Conservation (phyloP, 1,140 invertebrate species). For the Penaeus chinensis region DNA sequence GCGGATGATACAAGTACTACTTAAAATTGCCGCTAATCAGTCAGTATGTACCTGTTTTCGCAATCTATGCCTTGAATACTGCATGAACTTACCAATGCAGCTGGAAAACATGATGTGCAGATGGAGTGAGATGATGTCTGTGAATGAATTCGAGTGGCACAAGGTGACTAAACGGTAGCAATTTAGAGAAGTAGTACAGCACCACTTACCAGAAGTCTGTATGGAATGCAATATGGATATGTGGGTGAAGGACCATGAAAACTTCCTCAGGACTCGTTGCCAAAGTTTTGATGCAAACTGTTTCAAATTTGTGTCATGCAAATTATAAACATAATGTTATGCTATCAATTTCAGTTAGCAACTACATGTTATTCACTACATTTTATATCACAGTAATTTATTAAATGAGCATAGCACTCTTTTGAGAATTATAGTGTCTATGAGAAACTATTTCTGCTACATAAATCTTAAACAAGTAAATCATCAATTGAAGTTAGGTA, state of each 20-base stretch:
- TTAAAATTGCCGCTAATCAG: slow-evolving; percentile 45
- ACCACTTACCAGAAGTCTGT: slow-evolving; percentile 56
- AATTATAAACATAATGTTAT: background rate
- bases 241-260: slow-evolving; percentile 48
- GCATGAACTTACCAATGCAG: no score
- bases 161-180: slow-evolving; percentile 37
- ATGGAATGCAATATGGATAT: slow-evolving; percentile 54
- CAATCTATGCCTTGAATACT: no score
- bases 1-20: slow-evolving; percentile 42
- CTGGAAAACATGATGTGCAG: no score
- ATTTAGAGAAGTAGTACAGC: slow-evolving; percentile 52
- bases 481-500: background rate
- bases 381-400: slow-evolving; percentile 36
- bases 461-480: no score
- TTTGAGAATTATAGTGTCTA: slow-evolving; percentile 26
- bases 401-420: slow-evolving; percentile 16
- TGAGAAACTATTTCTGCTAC: slow-evolving; percentile 7
- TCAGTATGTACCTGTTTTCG: background rate
- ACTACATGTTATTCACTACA: slow-evolving; percentile 10
- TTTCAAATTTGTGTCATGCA: no score
- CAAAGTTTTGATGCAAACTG: no score
- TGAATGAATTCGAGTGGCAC: no score
- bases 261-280: no score
- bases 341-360: slow-evolving; percentile 7
- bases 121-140: no score